Evolutionary conservation across 2,888 invertebrate genomes (phyloP).

Genomic region (Strigamia crassipes): DNA sequence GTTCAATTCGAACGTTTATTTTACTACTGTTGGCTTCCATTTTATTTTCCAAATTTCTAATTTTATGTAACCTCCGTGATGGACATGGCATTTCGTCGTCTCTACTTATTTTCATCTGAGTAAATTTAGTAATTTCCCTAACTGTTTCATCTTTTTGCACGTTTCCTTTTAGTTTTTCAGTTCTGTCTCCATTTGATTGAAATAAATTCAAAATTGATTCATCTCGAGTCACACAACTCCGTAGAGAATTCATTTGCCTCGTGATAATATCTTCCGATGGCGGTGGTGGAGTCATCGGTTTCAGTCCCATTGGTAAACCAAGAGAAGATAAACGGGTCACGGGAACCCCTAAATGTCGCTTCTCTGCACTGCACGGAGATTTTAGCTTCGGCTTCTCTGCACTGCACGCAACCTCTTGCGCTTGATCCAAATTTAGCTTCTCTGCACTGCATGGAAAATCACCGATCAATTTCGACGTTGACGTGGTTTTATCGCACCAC

Average conservation of each 20-base stretch:
- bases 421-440: too few species aligned
- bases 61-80: too few species aligned
- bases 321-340: too few species aligned
- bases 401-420: too few species aligned
- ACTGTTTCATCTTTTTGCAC: not conserved
- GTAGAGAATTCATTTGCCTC: not conserved
- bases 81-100: not conserved
- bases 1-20: too few species aligned
- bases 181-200: not conserved
- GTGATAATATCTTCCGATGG: not conserved
- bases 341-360: too few species aligned
- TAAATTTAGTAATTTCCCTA: not conserved
- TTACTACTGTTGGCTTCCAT: too few species aligned
- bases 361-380: too few species aligned
- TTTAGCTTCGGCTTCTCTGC: too few species aligned
- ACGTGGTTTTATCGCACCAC: not conserved
- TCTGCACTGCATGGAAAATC: too few species aligned
- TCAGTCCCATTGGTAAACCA: not conserved
- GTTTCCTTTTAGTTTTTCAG: not conserved
- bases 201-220: not conserved
- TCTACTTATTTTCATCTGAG: not conserved
- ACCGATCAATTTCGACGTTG: too few species aligned
- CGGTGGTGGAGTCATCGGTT: not conserved
- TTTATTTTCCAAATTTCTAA: too few species aligned
- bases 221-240: not conserved